Evolutionary conservation across 2,113 vertebrate species (phyloP).

Genomic region (Lycocorax pyrrhopterus): DNA sequence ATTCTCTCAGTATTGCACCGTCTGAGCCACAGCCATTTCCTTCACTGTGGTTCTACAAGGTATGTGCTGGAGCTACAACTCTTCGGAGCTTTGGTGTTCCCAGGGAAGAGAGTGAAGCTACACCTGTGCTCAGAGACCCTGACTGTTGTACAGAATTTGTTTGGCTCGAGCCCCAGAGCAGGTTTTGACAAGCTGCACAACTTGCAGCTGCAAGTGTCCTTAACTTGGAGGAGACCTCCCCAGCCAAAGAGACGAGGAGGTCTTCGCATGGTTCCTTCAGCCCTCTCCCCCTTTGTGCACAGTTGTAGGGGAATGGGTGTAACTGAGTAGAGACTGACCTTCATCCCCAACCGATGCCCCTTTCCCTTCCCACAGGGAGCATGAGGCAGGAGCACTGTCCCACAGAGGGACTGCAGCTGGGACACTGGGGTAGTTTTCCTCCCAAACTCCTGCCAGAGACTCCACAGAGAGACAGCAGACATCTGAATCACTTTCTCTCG

Average conservation of each 20-base stretch:
- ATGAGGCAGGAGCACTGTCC: neutral
- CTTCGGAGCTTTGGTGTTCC: neutral
- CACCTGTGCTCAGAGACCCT: neutral
- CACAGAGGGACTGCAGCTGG: neutral
- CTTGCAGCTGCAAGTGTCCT: neutral
- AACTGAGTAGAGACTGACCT: neutral
- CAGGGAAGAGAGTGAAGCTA: neutral
- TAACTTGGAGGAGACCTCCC: neutral
- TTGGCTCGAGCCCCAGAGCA: neutral
- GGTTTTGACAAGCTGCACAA: neutral
- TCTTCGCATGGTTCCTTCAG: neutral
- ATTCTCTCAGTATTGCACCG: neutral
- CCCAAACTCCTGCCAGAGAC: neutral
- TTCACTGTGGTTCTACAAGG: neutral
- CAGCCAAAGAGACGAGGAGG: neutral
- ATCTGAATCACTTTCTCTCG: neutral
- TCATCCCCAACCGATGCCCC: rapidly evolving
- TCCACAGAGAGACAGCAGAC: neutral
- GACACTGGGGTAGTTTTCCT: neutral
- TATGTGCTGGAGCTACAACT: neutral
- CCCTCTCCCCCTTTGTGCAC: neutral
- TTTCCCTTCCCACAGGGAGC: neutral
- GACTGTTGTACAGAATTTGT: neutral
- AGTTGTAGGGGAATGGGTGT: neutral
- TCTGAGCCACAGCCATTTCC: neutral